Evolutionary conservation across 2,888 invertebrate genomes (phyloP), one percentile per base, ranked within the genome.

Genomic region (Tricholauxania praeusta): DNA sequence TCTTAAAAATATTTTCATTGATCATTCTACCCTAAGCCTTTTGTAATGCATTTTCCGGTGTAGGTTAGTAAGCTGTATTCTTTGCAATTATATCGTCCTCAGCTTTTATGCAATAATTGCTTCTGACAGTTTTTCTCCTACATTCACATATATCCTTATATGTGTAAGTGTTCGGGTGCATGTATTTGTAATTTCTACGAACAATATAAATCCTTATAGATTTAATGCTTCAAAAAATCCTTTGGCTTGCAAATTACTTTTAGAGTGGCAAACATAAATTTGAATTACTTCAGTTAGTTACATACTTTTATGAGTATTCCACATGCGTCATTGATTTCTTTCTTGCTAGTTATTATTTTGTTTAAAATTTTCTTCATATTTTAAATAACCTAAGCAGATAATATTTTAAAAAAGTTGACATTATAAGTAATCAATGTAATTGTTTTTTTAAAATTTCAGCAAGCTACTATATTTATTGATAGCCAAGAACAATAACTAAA

Each of bases 221-320:
- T 57, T 57, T 57, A 57, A 57, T 57, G 57, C 57, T 57, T 57
- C 22, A 57, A 57, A 19, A 28, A 57, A 28, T 12, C 57, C 28
- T 57, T 57, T 57, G 19, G 57, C 15, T 28, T 57, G 57, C 19
- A 55, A 55, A 55, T 55, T n/a, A 55, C 55, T 55, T 55, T 55
- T n/a, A 55, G 19, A 22, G 19, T 22, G 22, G 55, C 55, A 57
- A 28, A 57, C 57, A 22, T 57, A 28, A 17, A 57, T 76, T 69
- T 73, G 47, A 74, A 76, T 72, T 72, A 74, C 65, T 68, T 28
- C 65, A 39, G 49, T 0, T 70, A 39, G 49, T 0, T 51, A 76
- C 74, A 66, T 73, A 72, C 68, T 48, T 62, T 66, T 71, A 47
- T 66, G 72, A 75, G 60, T 75, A 71, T 71, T 73, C 68, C 69